Percentiles rank a stretch among this genome's conserved stretches.
Conservation (phyloP, 2,888 invertebrate species). For the Dicycla oo region DNA sequence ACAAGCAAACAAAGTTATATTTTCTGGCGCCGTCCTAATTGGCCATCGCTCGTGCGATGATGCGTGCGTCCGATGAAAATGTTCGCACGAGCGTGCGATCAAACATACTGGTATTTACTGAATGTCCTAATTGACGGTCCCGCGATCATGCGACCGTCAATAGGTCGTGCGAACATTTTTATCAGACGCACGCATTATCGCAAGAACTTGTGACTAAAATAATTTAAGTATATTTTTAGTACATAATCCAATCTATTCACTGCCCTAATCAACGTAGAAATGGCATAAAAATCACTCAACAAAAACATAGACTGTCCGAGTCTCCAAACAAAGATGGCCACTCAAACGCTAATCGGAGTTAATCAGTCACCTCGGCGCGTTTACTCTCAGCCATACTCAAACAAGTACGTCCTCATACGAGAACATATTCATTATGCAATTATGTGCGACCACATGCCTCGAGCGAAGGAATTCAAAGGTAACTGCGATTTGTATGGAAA, state of each 20-base stretch:
- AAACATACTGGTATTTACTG: too few species aligned
- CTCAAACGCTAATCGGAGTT: constrained; percentile 78
- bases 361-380: constrained; percentile 79
- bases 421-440: constrained; percentile 72
- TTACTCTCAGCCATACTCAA: constrained; percentile 71
- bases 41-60: too few species aligned
- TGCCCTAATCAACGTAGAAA: neutral
- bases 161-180: too few species aligned
- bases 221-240: neutral
- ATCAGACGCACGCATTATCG: too few species aligned
- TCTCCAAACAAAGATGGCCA: constrained; percentile 54
- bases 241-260: neutral
- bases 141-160: too few species aligned
- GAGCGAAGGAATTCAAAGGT: constrained; percentile 41
- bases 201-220: neutral
- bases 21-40: too few species aligned
- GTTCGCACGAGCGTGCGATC: too few species aligned
- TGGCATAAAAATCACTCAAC: neutral
- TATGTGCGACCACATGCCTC: constrained; percentile 58
- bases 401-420: constrained; percentile 60
- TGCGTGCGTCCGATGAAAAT: too few species aligned
- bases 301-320: constrained; percentile 22
- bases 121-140: too few species aligned
- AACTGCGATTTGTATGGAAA: constrained; percentile 54
- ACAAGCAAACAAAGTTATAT: neutral